A percentile compares a stretch with the other conserved stretches of the same genome.
Evolutionary conservation across 2,888 invertebrate genomes (phyloP).

Genomic region (Pseudococcus viburni): DNA sequence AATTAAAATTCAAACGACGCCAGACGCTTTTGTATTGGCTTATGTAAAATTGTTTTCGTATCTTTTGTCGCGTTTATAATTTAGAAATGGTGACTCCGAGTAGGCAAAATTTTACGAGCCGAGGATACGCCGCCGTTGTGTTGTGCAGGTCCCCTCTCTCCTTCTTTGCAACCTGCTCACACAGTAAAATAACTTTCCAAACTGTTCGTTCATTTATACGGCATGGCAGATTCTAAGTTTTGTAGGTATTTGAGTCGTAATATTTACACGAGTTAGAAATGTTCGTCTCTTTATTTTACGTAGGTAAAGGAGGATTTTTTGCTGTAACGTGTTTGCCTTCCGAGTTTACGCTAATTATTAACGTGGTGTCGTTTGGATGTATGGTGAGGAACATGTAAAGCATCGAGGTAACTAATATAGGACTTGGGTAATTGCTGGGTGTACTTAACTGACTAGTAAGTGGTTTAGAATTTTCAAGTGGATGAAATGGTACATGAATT

Average conservation of each 20-base stretch:
- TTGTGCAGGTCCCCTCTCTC: background rate
- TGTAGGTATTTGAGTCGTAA: background rate
- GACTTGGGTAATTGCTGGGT: too few species aligned
- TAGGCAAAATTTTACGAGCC: conserved; percentile 5
- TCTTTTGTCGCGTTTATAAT: conserved; percentile 40
- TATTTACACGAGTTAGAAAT: conserved; percentile 33
- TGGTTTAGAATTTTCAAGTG: too few species aligned
- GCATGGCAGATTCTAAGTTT: background rate
- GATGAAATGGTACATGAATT: too few species aligned
- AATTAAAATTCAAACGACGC: conserved; percentile 45
- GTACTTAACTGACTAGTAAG: too few species aligned
- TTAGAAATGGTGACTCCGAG: conserved; percentile 13
- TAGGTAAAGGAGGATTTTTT: background rate
- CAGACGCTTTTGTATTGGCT: conserved; percentile 46
- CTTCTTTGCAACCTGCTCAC: background rate
- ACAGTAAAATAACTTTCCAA: background rate
- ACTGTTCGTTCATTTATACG: conserved; percentile 2
- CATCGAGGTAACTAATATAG: too few species aligned
- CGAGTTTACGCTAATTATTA: background rate
- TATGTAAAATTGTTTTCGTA: conserved; percentile 47
- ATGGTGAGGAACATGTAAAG: too few species aligned
- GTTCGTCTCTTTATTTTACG: background rate
- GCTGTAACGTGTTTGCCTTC: background rate
- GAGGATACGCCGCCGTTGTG: background rate
- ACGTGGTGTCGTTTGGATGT: background rate